Base-by-base conservation (phyloP, 2,888 invertebrate genomes). In the Cryptosula pallasiana region DNA sequence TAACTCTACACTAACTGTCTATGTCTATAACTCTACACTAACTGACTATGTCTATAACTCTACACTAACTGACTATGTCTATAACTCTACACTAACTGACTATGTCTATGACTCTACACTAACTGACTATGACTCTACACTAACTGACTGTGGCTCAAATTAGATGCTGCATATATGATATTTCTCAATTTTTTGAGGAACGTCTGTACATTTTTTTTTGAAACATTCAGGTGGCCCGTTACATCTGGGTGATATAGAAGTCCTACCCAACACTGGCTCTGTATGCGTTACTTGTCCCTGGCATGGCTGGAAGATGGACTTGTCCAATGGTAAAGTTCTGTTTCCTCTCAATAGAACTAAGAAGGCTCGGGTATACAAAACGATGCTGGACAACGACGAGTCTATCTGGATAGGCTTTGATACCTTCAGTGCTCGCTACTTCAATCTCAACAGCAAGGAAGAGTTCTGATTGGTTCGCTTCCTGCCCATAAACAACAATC, bases 171-270 rank as follows among this genome's bases (percentile, higher is more conserved):
- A n/a, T n/a, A n/a, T n/a, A n/a, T n/a, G n/a, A n/a, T n/a, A n/a
- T n/a, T n/a, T n/a, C n/a, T n/a, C n/a, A n/a, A n/a, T n/a, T n/a
- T n/a, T n/a, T n/a, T n/a, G n/a, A n/a, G n/a, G n/a, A n/a, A n/a
- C n/a, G n/a, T n/a, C n/a, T n/a, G n/a, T n/a, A n/a, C n/a, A n/a
- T n/a, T n/a, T n/a, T n/a, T n/a, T n/a, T n/a, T n/a, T n/a, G n/a
- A n/a, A n/a, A n/a, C n/a, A n/a, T n/a, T n/a, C n/a, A 82, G 82
- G 81, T 71, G 82, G 82, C 9, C 82, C 82, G 13, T 75, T 82
- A 0, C 79, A 81, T 70, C 72, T 82, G 23, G 82, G 81, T 1
- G 82, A 82, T 72, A 81, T 82, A 23, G 82, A 82, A 73, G 81
- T 79, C 35, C 73, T 81, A 0, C 77, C 78, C 16, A 78, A 77